phyloP scores from a whole-genome alignment of 1,140 invertebrate genomes.

The Teleogryllus occipitalis region DNA sequence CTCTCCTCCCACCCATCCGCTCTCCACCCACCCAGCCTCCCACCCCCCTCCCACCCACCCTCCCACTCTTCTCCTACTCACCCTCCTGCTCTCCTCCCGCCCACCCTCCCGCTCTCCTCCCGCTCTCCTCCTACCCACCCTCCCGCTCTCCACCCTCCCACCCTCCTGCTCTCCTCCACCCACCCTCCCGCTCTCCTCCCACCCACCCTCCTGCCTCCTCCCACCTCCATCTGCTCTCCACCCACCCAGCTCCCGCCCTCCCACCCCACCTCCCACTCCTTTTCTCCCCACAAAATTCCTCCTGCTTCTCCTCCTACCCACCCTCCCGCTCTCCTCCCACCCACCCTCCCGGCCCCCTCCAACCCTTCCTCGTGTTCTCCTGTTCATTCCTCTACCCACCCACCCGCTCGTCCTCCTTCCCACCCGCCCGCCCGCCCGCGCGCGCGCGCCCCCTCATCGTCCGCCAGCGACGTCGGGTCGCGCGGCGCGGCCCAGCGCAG shows the following conservation, averaged over 20 bases:
- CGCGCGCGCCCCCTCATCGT: too few species aligned
- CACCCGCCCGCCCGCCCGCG: background rate
- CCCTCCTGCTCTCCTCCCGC: conserved; percentile 9
- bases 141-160: too few species aligned
- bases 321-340: background rate
- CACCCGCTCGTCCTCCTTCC: background rate
- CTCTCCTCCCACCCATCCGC: background rate
- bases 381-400: background rate
- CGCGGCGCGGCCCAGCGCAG: background rate
- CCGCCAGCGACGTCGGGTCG: too few species aligned
- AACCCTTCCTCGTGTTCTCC: background rate
- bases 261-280: background rate
- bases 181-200: background rate
- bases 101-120: conserved; percentile 18
- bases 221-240: background rate
- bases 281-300: background rate
- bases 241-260: background rate
- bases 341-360: background rate
- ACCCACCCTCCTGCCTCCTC: background rate
- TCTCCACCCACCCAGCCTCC: background rate
- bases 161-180: background rate
- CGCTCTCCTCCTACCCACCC: conserved; percentile 6
- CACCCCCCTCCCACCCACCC: background rate
- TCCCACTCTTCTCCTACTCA: background rate
- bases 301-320: background rate